A percentile compares a stretch with the other conserved stretches of the same genome.
These are phyloP conservation scores for Eumacrocentrus americanus DNA, from an alignment of 2,888 invertebrate genomes.

Conservation along the genomic window DNA sequence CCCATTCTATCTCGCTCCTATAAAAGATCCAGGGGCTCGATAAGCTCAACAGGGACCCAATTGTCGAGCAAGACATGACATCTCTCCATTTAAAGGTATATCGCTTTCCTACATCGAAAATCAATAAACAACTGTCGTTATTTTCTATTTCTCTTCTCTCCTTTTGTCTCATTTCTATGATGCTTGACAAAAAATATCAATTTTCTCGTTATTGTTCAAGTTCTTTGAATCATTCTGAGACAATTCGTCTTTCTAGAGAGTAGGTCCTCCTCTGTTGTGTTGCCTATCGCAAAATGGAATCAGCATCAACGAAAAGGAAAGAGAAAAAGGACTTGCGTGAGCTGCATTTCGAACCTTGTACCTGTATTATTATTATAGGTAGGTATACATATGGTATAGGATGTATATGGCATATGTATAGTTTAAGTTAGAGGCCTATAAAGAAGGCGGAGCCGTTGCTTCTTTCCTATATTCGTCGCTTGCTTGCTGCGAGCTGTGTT, in stretches of 20 bases:
- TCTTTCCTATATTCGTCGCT: too few species aligned
- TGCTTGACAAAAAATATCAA: background rate
- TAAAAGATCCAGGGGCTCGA: background rate
- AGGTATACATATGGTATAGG: too few species aligned
- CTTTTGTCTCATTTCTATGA: background rate
- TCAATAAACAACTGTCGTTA: background rate
- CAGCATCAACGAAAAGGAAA: too few species aligned
- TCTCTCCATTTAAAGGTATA: background rate
- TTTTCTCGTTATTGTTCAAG: background rate
- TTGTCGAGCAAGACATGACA: background rate
- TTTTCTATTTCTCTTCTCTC: background rate
- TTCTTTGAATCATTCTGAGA: background rate
- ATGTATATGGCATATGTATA: too few species aligned
- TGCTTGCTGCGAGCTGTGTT: constrained; percentile 32
- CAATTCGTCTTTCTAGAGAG: background rate
- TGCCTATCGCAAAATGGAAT: background rate
- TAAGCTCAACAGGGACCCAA: background rate
- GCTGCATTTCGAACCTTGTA: too few species aligned
- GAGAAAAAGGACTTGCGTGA: too few species aligned
- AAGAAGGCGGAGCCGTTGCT: constrained; percentile 39
- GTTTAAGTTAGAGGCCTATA: constrained; percentile 6
- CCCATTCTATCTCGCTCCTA: background rate
- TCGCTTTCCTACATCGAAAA: background rate
- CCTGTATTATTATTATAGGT: too few species aligned
- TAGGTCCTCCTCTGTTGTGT: background rate